Conservation (phyloP, 2,113 vertebrate genomes). For the Onychostruthus taczanowskii region DNA sequence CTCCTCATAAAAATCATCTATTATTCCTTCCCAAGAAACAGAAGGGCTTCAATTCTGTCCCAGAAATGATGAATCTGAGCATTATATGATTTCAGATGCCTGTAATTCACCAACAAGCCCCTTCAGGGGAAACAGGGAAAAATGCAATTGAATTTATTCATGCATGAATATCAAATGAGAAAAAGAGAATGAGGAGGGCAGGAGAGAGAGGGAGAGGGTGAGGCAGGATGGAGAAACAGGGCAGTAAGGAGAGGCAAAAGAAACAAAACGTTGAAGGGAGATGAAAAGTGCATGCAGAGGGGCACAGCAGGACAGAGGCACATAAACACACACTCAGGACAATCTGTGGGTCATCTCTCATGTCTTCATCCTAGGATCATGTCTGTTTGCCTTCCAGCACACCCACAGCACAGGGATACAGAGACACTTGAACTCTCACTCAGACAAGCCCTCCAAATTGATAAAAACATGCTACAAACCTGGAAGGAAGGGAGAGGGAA, state of each 20-base stretch:
- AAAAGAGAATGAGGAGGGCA: conserved; percentile 43
- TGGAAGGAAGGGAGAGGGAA: not conserved
- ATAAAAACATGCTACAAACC: not conserved
- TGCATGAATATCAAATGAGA: conserved; percentile 68
- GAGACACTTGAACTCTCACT: not conserved
- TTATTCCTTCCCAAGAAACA: not conserved
- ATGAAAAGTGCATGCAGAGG: not conserved
- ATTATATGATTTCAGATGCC: conserved; percentile 56
- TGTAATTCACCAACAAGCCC: conserved; percentile 66
- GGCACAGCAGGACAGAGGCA: not conserved
- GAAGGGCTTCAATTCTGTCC: conserved; percentile 17
- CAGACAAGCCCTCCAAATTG: not conserved
- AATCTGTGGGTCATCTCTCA: not conserved
- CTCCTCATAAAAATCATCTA: not conserved
- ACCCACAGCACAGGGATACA: not conserved
- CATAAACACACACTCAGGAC: not conserved
- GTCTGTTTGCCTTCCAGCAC: not conserved
- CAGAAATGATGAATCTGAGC: conserved; percentile 42
- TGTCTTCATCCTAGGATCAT: not conserved
- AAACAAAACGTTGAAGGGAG: not conserved
- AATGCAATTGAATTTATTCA: conserved; percentile 71
- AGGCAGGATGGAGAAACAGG: not conserved
- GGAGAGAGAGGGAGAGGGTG: not conserved
- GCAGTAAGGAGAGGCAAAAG: not conserved
- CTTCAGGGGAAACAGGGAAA: conserved; percentile 51